A percentile compares a stretch with the other conserved stretches of the same genome.
phyloP scores from a whole-genome alignment of 2,888 invertebrate genomes.

The Agonopterix heracliana region DNA sequence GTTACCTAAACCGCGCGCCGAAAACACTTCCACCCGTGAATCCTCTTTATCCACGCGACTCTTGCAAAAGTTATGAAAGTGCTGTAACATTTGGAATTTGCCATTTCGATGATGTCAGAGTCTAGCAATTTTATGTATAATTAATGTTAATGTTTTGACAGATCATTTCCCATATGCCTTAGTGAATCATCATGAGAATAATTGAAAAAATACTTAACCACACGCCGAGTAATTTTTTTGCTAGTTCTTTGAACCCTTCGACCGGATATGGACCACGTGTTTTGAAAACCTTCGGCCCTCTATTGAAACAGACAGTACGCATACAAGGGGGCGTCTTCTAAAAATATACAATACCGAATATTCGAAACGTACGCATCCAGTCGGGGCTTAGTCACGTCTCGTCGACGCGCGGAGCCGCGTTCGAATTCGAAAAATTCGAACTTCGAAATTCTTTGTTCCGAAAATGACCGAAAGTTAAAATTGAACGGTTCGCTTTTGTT shows the following conservation, averaged over 20 bases:
- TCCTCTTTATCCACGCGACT: too few species aligned
- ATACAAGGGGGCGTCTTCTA: conserved; percentile 71
- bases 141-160: too few species aligned
- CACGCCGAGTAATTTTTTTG: conserved; percentile 1
- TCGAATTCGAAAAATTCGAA: conserved; percentile 21
- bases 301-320: conserved; percentile 20
- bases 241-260: conserved; percentile 41
- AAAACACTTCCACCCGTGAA: too few species aligned
- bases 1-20: too few species aligned
- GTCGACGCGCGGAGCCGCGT: conserved; percentile 33
- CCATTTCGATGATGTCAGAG: too few species aligned
- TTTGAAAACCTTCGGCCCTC: neutral
- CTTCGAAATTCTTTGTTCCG: conserved; percentile 27
- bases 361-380: conserved; percentile 40
- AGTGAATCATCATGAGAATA: conserved; percentile 9
- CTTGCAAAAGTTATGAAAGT: too few species aligned
- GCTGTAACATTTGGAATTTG: too few species aligned
- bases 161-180: neutral
- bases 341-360: conserved; percentile 56
- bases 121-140: too few species aligned
- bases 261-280: conserved; percentile 57
- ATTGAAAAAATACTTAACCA: conserved; percentile 2
- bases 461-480: conserved; percentile 24
- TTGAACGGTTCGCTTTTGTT: conserved; percentile 24
- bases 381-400: conserved; percentile 49